Base-by-base conservation (phyloP, 2,888 invertebrate species). In the Baccha elongata region DNA sequence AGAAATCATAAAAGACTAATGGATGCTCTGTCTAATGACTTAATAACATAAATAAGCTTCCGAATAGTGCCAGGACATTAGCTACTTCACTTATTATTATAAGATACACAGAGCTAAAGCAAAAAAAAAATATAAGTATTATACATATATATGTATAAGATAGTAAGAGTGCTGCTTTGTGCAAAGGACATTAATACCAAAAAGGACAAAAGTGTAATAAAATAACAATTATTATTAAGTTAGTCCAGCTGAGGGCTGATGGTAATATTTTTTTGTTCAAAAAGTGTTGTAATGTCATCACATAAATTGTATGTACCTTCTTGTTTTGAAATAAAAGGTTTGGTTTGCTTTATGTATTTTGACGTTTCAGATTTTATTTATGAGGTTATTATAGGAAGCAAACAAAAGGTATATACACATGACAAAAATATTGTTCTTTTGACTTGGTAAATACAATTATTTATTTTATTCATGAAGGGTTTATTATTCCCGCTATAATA, bases 11-110 rank as follows among this genome's bases (percentile, higher is more conserved):
- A 13, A 21, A 26, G 40, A 42, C 62, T 62, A 48, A 79, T 73
- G 67, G 29, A 11, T 29, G 5, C 50, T 64, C 48, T n/a, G n/a
- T n/a, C n/a, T 64, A 69, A 80, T 69, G 80, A 69, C 75, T 80
- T 80, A 75, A 75, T 75, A 68, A 74, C 75, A 80, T 75, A 74
- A 80, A 80, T 80, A 64, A 80, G 69, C 42, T 21, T 17, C 17
- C 32, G 32, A 32, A 42, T 40, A 68, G 44, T 32, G 60, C 26
- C 50, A 62, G 50, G 7, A 40, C 76, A 76, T 76, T 76, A 32
- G 58, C 35, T 52, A 52, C 65, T 72, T 44, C 40, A 62, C 15
- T 60, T 29, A 29, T 17, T 55, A 55, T 37, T 60, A 4, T 42
- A 40, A 42, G 17, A 26, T 15, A 26, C 37, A 55, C 7, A 15